These are phyloP conservation scores for human DNA, from an alignment of 2,113 vertebrate genomes.

Conservation along the genomic window GRCh38 chr13:52969001-52969500, in stretches of 20 bases:
- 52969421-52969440: constrained; percentile 43
- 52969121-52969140: neutral
- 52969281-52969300: neutral
- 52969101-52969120: neutral
- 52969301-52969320: neutral
- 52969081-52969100: neutral
- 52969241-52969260: neutral
- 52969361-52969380: neutral
- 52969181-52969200: neutral
- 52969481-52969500: neutral
- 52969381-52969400: neutral
- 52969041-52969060: neutral
- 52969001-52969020: neutral
- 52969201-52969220: neutral
- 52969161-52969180: neutral
- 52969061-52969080: neutral
- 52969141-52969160: neutral
- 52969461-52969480: neutral
- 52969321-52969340: neutral
- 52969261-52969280: neutral
- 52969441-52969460: constrained; percentile 10
- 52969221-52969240: neutral
- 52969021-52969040: neutral
- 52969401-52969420: constrained; percentile 34
- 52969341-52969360: neutral